phyloP scores from a whole-genome alignment of 2,797 vertebrate genomes.

The Acanthis flammea region DNA sequence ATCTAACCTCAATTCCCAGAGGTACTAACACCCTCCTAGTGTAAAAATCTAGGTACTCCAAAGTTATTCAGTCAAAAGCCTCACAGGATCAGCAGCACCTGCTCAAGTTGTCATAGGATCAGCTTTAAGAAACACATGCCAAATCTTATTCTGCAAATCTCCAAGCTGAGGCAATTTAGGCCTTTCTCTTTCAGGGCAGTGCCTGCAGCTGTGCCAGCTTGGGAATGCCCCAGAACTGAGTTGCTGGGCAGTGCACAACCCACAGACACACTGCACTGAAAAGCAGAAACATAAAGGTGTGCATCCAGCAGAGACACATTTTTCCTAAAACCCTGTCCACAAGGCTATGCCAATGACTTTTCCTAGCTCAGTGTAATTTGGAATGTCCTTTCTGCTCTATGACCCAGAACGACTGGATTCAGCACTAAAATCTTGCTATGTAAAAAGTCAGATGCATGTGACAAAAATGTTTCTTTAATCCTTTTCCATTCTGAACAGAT shows the following conservation, averaged over 20 bases:
- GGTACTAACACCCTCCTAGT: background rate
- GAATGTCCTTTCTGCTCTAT: background rate
- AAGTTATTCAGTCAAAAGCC: background rate
- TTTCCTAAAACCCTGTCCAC: background rate
- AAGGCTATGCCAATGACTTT: background rate
- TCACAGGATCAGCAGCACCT: background rate
- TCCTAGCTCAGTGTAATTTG: background rate
- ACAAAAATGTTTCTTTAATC: background rate
- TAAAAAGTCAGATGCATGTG: background rate
- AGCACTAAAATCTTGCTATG: background rate
- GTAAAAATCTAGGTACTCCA: background rate
- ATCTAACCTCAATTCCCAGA: background rate
- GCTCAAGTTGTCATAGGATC: background rate
- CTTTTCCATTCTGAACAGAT: background rate
- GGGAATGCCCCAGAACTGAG: background rate
- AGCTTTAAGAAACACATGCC: background rate
- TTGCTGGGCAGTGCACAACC: background rate
- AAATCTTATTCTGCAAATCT: background rate
- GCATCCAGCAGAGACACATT: background rate
- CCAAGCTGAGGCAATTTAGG: background rate
- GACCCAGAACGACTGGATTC: background rate
- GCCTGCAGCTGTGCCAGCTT: background rate
- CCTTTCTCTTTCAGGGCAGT: background rate
- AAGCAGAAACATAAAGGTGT: accelerated
- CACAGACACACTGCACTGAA: background rate